A percentile compares a stretch with the other conserved stretches of the same genome.
These are phyloP conservation scores for Myotis brandtii DNA, from an alignment of 2,113 vertebrate species.

Conservation along the genomic window DNA sequence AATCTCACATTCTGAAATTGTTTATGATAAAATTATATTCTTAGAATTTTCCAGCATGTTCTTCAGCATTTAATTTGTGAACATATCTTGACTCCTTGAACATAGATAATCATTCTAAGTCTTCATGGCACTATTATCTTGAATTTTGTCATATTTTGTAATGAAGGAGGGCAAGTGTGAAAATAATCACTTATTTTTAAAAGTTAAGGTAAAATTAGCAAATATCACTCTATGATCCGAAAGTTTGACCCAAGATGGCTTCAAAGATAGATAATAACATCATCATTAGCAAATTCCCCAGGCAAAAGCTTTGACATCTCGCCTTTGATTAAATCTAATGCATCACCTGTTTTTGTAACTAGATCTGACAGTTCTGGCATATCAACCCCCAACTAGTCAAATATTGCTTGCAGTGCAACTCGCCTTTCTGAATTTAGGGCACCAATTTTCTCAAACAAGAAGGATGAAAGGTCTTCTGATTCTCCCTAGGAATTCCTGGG, in stretches of 20 bases:
- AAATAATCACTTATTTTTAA: slow-evolving; percentile 18
- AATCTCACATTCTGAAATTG: neutral
- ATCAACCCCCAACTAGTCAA: slow-evolving; percentile 40
- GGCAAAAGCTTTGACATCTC: slow-evolving; percentile 35
- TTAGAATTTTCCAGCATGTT: neutral
- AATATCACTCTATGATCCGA: slow-evolving; percentile 1
- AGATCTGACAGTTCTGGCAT: slow-evolving; percentile 26
- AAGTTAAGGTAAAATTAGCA: slow-evolving; percentile 4
- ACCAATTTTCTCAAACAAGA: slow-evolving; percentile 10
- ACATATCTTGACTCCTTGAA: neutral
- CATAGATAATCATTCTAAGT: neutral
- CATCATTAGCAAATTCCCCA: slow-evolving; percentile 53
- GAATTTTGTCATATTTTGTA: slow-evolving; percentile 13
- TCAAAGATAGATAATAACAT: slow-evolving; percentile 50
- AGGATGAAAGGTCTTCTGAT: neutral
- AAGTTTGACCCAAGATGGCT: slow-evolving; percentile 40
- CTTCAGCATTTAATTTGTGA: neutral
- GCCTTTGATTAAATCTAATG: slow-evolving; percentile 60
- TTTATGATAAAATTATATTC: neutral
- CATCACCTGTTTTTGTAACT: slow-evolving; percentile 37
- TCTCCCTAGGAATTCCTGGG: slow-evolving; percentile 14
- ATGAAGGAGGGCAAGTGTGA: neutral
- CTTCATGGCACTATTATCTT: neutral
- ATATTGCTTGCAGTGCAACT: neutral
- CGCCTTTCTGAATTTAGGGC: neutral